phyloP scores from a whole-genome alignment of 2,888 invertebrate species.

The Herminia tarsipennalis region DNA sequence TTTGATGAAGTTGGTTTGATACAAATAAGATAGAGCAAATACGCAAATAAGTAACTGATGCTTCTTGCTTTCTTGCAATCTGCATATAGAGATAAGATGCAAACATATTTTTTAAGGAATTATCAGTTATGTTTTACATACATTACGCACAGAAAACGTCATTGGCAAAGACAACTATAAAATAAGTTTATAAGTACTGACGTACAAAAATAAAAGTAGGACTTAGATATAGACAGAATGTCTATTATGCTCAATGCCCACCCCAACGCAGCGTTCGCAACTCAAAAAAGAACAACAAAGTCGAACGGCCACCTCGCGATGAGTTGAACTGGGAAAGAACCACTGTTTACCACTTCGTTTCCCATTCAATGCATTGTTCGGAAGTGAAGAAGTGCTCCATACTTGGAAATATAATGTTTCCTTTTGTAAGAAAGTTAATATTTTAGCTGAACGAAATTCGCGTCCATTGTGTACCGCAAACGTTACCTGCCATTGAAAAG shows the following conservation, averaged over 20 bases:
- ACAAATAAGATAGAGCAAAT: no score
- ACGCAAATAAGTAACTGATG: no score
- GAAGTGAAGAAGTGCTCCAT: slow-evolving; percentile 82
- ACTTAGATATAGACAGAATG: neutral
- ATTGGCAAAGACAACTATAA: no score
- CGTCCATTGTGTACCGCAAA: slow-evolving; percentile 70
- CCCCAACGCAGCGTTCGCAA: neutral
- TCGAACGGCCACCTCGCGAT: slow-evolving; percentile 48
- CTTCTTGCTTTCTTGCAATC: no score
- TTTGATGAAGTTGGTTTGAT: no score
- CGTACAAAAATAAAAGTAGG: neutral
- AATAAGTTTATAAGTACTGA: no score
- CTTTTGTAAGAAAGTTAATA: slow-evolving; percentile 82
- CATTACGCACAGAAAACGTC: no score
- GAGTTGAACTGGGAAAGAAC: slow-evolving; percentile 64
- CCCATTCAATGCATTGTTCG: slow-evolving; percentile 81
- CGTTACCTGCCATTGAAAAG: slow-evolving; percentile 76
- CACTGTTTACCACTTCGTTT: slow-evolving; percentile 84
- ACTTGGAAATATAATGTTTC: slow-evolving; percentile 83
- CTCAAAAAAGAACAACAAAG: slow-evolving; percentile 21
- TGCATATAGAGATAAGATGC: no score
- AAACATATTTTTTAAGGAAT: no score
- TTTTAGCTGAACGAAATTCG: slow-evolving; percentile 80
- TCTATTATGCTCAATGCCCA: slow-evolving; percentile 3
- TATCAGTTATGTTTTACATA: no score